Evolutionary conservation across 2,797 vertebrate species (phyloP), one percentile per base, ranked within the genome.

Genomic region (Poecile montanus): DNA sequence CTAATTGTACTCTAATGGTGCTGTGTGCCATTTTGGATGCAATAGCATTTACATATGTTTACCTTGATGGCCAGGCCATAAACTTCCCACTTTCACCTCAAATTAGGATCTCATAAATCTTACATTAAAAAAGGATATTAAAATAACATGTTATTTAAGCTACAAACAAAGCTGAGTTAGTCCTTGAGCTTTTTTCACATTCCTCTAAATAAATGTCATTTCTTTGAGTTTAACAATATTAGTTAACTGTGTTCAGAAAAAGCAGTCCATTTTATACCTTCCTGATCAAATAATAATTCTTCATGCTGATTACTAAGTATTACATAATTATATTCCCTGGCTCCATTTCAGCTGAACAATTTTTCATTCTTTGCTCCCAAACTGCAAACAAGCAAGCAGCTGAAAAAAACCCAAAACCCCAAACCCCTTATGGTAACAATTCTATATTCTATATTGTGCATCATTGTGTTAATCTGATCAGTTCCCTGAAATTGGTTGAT

Each of bases 281-380:
- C 92, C 92, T 91, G 93, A 95, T 96, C 93, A 94, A 94, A 95
- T 97, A 95, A 88, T 78, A 89, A 75, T 96, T 95, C 85, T 95
- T 65, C 17, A 20, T 88, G 65, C 66, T 85, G 87, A 81, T 95
- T 88, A 75, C 70, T 81, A 78, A 83, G 60, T 93, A 92, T 80
- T 89, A 68, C 40, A 34, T 95, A 93, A 85, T 96, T 94, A 16
- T 83, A 93, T 95, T 97, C 58, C 42, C 70, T 88, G 85, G 81
- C 72, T 94, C 91, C 51, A 0, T 91, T 97, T 91, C 85, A 94
- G 30, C 44, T 16, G 12, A 83, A 68, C 61, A 36, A 5, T 92
- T 92, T 93, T 91, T 96, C 54, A 48, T 93, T 78, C 79, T 91
- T 47, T 77, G 27, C n/a, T 93, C 30, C 47, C n/a, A 62, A 92